These are phyloP conservation scores for Rana temporaria DNA, from an alignment of 2,113 vertebrate genomes.

Conservation along the genomic window DNA sequence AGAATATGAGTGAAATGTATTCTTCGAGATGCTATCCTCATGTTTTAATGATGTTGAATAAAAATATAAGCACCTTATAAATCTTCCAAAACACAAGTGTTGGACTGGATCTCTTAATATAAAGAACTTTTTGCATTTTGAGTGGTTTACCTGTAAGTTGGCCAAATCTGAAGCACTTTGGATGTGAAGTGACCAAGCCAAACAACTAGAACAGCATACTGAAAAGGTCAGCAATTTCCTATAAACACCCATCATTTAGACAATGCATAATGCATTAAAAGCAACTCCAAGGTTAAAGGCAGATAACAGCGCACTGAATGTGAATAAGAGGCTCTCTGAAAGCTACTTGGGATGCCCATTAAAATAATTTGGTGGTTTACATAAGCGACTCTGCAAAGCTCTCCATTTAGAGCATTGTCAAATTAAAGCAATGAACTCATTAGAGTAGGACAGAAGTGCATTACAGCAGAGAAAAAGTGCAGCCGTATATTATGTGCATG, in stretches of 20 bases:
- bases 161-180: conserved; percentile 41
- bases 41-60: conserved; percentile 51
- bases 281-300: conserved; percentile 46
- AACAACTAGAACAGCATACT: conserved; percentile 41
- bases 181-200: conserved; percentile 48
- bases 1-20: conserved; percentile 9
- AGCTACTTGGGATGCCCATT: conserved; percentile 1
- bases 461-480: neutral
- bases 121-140: conserved; percentile 38
- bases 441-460: neutral
- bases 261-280: conserved; percentile 52
- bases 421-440: conserved; percentile 19
- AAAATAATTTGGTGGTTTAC: conserved; percentile 24
- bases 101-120: conserved; percentile 28
- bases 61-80: conserved; percentile 50
- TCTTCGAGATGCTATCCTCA: conserved; percentile 6
- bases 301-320: conserved; percentile 26
- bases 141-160: conserved; percentile 27
- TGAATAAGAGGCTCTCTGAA: conserved; percentile 3
- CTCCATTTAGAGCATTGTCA: conserved; percentile 16
- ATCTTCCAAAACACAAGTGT: conserved; percentile 39
- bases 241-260: conserved; percentile 45
- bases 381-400: conserved; percentile 12
- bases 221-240: conserved; percentile 55
- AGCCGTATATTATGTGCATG: too few relatives aligned